These are phyloP conservation scores for Leguminivora glycinivorella DNA, from an alignment of 1,140 invertebrate species.

Conservation along the genomic window DNA sequence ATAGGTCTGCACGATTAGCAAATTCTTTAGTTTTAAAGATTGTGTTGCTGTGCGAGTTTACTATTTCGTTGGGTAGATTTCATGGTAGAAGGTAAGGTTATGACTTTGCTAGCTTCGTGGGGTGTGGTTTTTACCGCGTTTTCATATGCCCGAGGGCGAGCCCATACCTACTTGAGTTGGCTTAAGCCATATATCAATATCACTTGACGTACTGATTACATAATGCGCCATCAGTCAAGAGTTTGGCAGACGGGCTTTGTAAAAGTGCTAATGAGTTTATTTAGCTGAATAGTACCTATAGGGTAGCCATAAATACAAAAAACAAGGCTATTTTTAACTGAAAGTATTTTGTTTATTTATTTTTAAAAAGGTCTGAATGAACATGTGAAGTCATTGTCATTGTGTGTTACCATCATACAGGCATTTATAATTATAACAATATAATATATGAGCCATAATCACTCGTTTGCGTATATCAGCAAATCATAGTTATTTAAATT, in stretches of 20 bases:
- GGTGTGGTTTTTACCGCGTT: conserved; percentile 23
- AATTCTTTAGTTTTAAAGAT: no score
- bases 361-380: not conserved
- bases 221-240: conserved; percentile 20
- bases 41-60: no score
- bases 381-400: no score
- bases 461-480: no score
- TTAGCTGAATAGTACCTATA: conserved; percentile 14
- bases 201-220: not conserved
- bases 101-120: conserved; percentile 19
- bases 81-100: no score
- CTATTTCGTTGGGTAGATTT: no score
- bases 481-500: no score
- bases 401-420: no score
- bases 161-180: conserved; percentile 4
- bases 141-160: conserved; percentile 22
- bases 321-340: not conserved
- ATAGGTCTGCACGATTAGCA: no score
- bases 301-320: no score
- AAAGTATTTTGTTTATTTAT: not conserved
- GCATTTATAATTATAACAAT: no score
- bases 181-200: conserved; percentile 3
- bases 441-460: no score
- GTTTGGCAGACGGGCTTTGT: conserved; percentile 10
- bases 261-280: not conserved